A percentile compares a stretch with the other conserved stretches of the same genome.
These are phyloP conservation scores for Atractosteus spatula DNA, from an alignment of 2,113 vertebrate genomes.

Conservation along the genomic window DNA sequence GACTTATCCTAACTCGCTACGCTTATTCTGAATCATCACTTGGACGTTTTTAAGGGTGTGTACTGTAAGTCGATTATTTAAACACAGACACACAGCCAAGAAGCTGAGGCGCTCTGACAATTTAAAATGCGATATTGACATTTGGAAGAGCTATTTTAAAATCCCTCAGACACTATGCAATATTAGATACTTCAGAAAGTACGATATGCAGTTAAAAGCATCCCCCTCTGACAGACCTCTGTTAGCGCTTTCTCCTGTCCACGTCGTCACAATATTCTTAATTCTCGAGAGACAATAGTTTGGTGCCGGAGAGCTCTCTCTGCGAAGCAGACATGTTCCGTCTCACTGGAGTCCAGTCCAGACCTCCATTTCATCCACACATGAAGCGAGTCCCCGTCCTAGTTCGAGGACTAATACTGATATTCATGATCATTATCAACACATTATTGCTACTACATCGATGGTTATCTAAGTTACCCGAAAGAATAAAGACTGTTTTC, in stretches of 20 bases:
- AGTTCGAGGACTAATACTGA: no score
- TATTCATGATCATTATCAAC: no score
- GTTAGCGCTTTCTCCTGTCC: background rate
- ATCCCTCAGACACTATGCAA: slow-evolving; percentile 2
- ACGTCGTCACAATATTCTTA: slow-evolving; percentile 3
- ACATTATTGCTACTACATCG: no score
- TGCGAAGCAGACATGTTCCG: no score
- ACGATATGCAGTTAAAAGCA: background rate
- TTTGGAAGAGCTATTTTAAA: slow-evolving; percentile 7
- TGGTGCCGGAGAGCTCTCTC: no score
- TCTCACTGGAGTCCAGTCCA: no score
- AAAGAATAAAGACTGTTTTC: no score
- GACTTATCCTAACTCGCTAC: background rate
- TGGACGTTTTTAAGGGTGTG: background rate
- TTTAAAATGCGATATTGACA: slow-evolving; percentile 12
- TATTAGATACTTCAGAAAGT: slow-evolving; percentile 14
- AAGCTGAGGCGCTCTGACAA: background rate
- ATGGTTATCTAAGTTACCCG: no score
- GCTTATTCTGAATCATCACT: no score
- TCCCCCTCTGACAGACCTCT: background rate
- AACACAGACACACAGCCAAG: background rate
- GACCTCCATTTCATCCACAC: no score
- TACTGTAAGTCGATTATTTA: background rate
- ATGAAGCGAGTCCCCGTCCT: no score
- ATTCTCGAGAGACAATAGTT: background rate